Evolutionary conservation across 1,140 invertebrate species (phyloP), one percentile per base, ranked within the genome.

Genomic region (Magallana angulata): DNA sequence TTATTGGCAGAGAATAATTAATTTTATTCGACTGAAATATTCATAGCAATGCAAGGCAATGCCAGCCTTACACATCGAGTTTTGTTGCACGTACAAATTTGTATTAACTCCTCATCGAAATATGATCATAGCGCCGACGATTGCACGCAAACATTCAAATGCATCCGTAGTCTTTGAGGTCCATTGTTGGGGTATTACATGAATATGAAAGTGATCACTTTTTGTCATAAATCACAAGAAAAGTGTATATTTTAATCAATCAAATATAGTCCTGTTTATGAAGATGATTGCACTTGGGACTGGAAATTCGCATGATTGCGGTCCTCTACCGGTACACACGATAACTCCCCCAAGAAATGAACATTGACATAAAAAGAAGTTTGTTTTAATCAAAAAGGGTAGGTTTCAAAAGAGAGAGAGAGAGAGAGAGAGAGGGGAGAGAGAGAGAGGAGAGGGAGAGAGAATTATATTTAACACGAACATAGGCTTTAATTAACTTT

Each of bases 131-230:
- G 68, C 68, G 24, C 36, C 30, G 68, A 71, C 7, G 68, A 24
- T 76, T 76, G 68, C 68, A 76, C 68, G 68, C 68, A 76, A 76
- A 76, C 68, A 30, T 76, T 76, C 68, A 76, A 76, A 76, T 76
- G 68, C 68, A 76, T 76, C 68, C 68, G 24, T 30, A 18, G 68
- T 76, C 68, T 76, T 76, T 76, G 68, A 76, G 68, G 68, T 76
- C 36, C 24, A 76, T 76, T 76, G 68, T 30, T 76, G 1, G 68
- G 68, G 68, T 76, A 76, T 76, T 76, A 30, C 24, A 76, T 76
- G 68, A 76, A 76, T 76, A 76, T 76, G 68, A 76, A 76, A 76
- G 68, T 76, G 68, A 76, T 76, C 68, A 76, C 68, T 76, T 76
- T 76, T 76, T 76, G 68, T 30, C 68, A 76, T 76, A 76, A 76